Conservation (phyloP, 2,113 vertebrate species). For the Aegithalos caudatus region DNA sequence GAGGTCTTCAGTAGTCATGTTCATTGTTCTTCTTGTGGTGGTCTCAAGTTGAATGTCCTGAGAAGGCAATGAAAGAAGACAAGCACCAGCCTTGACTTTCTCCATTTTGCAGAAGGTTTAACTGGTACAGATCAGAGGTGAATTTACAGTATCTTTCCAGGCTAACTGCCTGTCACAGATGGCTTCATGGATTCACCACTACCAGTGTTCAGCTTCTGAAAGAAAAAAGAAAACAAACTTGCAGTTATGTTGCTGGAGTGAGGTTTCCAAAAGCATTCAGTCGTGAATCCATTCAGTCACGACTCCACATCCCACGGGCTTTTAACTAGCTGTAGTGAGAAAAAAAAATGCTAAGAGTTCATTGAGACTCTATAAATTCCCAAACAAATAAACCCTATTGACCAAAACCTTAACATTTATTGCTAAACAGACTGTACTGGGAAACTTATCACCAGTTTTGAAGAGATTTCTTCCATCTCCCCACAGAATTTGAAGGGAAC, state of each 20-base stretch:
- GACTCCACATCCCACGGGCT: not conserved
- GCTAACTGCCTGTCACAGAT: not conserved
- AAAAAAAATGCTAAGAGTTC: not conserved
- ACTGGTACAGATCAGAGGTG: not conserved
- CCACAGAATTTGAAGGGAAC: not conserved
- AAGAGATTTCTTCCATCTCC: not conserved
- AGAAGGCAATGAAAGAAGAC: not conserved
- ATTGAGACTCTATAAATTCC: not conserved
- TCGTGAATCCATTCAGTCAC: not conserved
- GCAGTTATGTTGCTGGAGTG: not conserved
- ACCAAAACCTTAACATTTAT: not conserved
- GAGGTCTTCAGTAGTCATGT: no score
- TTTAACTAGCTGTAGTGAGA: not conserved
- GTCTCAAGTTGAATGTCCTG: not conserved
- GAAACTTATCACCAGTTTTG: not conserved
- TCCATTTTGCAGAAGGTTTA: not conserved
- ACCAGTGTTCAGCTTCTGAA: not conserved
- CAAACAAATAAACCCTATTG: not conserved
- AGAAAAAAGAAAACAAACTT: not conserved
- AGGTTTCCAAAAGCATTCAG: not conserved
- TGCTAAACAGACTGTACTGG: not conserved
- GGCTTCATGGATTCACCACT: not conserved
- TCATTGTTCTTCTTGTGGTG: not conserved
- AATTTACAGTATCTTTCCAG: not conserved
- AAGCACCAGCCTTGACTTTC: not conserved